Evolutionary conservation across 2,113 vertebrate species (phyloP).

Genomic region (Gnathonemus longibarbis): DNA sequence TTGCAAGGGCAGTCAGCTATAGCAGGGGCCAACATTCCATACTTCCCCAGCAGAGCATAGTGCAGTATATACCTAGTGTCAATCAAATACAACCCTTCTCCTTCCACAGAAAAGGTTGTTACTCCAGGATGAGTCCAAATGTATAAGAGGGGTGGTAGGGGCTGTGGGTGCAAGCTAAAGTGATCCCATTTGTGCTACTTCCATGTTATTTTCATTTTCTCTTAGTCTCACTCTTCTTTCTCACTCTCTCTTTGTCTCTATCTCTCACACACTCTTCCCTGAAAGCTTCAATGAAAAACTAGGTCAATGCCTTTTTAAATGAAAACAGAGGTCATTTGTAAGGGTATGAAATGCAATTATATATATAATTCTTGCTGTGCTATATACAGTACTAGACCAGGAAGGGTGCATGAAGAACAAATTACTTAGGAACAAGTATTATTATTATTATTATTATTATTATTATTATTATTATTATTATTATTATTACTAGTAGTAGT

Average conservation of each 20-base stretch:
- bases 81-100: not conserved
- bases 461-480: not conserved
- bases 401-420: not conserved
- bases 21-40: slow-evolving; percentile 23
- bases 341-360: not conserved
- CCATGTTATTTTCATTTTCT: not conserved
- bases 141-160: not conserved
- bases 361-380: not conserved
- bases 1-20: slow-evolving; percentile 46
- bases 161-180: not conserved
- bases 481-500: no score
- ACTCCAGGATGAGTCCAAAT: not conserved
- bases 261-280: not conserved
- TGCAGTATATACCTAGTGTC: not conserved
- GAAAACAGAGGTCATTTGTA: slow-evolving; percentile 14
- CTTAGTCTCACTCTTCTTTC: not conserved
- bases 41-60: not conserved
- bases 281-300: slow-evolving; percentile 12
- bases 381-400: not conserved
- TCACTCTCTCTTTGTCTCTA: not conserved
- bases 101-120: not conserved
- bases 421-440: not conserved
- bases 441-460: not conserved
- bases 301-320: slow-evolving; percentile 18
- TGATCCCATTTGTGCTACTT: not conserved